Conservation (phyloP, 30 jellyfish, hydroid and myxozoan genomes). For the Catostylus mosaicus region DNA sequence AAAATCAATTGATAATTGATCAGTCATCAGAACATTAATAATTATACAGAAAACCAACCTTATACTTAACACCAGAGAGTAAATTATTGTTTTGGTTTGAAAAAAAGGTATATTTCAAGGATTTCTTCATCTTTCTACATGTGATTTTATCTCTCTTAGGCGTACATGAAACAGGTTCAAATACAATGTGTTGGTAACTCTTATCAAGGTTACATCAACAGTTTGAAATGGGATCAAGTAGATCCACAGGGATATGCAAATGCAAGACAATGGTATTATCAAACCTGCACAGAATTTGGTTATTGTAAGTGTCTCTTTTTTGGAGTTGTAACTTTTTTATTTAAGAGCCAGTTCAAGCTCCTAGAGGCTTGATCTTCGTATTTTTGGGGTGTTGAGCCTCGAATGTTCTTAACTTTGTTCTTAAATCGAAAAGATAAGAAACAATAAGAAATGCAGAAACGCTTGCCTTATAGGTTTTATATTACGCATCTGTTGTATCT, state of each 20-base stretch:
- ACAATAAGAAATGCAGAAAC: too few relatives aligned
- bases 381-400: neutral
- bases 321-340: neutral
- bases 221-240: constrained; percentile 46
- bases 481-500: neutral
- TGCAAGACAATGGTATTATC: constrained; percentile 74
- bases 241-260: constrained; percentile 59
- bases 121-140: too few relatives aligned
- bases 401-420: neutral
- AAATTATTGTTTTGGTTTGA: too few relatives aligned
- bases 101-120: too few relatives aligned
- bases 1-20: too few relatives aligned
- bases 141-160: constrained; percentile 38
- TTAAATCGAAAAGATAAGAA: too few relatives aligned
- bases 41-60: too few relatives aligned
- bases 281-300: constrained; percentile 75
- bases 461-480: neutral
- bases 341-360: neutral
- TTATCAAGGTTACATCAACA: constrained; percentile 31
- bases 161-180: constrained; percentile 36
- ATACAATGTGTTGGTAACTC: constrained; percentile 57
- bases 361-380: neutral
- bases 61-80: too few relatives aligned
- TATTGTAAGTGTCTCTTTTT: constrained; percentile 39
- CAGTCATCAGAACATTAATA: too few relatives aligned